phyloP scores from a whole-genome alignment of 2,888 invertebrate species.

The Spisula subtruncata region DNA sequence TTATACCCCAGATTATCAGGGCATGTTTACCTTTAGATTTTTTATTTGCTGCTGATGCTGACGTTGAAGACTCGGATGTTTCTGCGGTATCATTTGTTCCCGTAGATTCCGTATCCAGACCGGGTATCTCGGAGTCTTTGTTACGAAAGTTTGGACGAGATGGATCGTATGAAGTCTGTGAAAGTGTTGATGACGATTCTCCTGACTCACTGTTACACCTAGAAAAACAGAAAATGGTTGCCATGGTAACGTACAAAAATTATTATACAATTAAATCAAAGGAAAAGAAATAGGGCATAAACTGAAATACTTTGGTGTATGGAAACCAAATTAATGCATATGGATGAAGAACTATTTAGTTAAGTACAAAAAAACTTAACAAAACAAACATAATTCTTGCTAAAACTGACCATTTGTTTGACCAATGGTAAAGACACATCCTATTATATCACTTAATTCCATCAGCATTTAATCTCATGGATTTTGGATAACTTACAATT shows the following conservation, averaged over 20 bases:
- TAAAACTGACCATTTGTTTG: no score
- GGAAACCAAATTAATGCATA: no score
- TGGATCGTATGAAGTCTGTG: conserved; percentile 86
- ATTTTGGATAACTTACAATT: no score
- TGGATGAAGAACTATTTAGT: no score
- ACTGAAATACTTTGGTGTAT: no score
- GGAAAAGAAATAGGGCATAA: no score
- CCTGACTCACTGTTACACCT: conserved; percentile 64
- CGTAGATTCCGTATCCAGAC: conserved; percentile 70
- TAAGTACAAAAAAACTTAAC: no score
- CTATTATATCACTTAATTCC: no score
- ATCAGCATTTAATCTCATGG: no score
- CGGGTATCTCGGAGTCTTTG: conserved; percentile 84
- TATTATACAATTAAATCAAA: no score
- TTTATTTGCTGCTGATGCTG: conserved; percentile 46
- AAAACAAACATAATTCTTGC: no score
- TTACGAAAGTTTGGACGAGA: conserved; percentile 80
- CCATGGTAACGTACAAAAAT: background rate
- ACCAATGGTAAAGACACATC: no score
- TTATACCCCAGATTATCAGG: background rate
- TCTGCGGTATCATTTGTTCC: conserved; percentile 68
- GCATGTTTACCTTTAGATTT: conserved; percentile 66
- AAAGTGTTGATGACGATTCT: conserved; percentile 84
- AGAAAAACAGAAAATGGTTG: conserved; percentile 10
- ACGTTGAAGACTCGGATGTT: conserved; percentile 48